phyloP scores from a whole-genome alignment of 2,888 invertebrate species.

The Dasysyrphus albostriatus region DNA sequence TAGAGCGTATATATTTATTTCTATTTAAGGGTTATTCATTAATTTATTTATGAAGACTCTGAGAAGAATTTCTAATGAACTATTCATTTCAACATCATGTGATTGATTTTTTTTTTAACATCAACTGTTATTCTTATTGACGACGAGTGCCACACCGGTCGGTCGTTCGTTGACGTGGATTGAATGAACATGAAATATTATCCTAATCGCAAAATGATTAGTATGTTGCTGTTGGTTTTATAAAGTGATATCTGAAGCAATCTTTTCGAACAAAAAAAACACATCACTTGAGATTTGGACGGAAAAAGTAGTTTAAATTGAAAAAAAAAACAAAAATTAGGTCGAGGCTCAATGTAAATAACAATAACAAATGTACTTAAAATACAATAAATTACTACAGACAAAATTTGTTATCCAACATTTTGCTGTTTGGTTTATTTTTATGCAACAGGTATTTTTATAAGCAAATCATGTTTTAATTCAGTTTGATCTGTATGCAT shows the following conservation, averaged over 20 bases:
- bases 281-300: constrained; percentile 4
- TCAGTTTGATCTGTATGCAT: neutral
- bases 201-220: constrained; percentile 57
- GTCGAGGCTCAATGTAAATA: constrained; percentile 17
- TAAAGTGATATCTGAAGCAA: constrained; percentile 31
- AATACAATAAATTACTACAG: neutral
- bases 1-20: neutral
- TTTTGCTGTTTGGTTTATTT: neutral
- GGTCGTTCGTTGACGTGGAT: constrained; percentile 29
- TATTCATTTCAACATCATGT: neutral
- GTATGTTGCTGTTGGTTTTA: constrained; percentile 21
- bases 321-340: neutral
- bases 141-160: neutral
- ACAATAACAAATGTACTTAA: constrained; percentile 27
- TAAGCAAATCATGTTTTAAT: neutral
- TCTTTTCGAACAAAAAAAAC: neutral
- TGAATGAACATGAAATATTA: constrained; percentile 30
- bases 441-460: neutral
- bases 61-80: constrained; percentile 16
- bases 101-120: constrained; percentile 18
- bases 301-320: constrained; percentile 32
- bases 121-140: constrained; percentile 44
- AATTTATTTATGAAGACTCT: neutral
- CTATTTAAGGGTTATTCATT: constrained; percentile 10
- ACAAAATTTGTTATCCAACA: constrained; percentile 33